Base-by-base conservation (phyloP, 1,140 invertebrate genomes). In the Solen grandis region DNA sequence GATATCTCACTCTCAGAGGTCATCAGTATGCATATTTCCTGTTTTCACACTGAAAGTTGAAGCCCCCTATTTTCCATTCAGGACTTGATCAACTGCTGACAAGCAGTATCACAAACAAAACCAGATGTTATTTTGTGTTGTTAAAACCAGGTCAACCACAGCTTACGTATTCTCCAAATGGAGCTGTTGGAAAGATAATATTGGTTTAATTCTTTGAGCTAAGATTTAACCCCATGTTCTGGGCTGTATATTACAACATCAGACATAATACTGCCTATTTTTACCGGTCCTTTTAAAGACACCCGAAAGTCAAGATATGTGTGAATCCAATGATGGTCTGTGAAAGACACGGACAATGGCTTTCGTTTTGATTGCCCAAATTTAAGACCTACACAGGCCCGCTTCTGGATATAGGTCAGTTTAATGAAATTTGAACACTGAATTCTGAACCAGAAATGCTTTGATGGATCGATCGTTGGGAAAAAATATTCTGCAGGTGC, bases 261-360 rank as follows among this genome's bases (percentile, higher is more conserved):
- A 33, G 88, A 85, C 16, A 89, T 82, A 66, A 90, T 54, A 22
- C 79, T 72, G 46, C 84, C 65, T 38, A 90, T 87, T 75, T 86
- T 78, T 1, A 86, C 66, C 0, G 85, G 84, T 52, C 85, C 83
- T 65, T 85, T 86, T 4, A 88, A 62, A 29, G 86, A 85, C 31
- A 86, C 19, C 54, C 82, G 83, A 33, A 88, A 82, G 29, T 85
- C 84, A 46, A 90, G 76, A 57, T 90, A 91, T n/a, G 89, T 90
- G 77, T 91, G 90, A 27, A 86, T 85, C 90, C 89, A 90, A 65
- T 91, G 88, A 83, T 91, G 90, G 22, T 83, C 83, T n/a, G 88
- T 85, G 79, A 87, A 91, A n/a, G 89, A 86, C 54, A 83, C 76
- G 29, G 75, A 29, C 5, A 62, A 54, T n/a, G 83, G 85, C 59